Evolutionary conservation across 2,113 vertebrate species (phyloP).

Genomic region (Leptobrachium leishanense): DNA sequence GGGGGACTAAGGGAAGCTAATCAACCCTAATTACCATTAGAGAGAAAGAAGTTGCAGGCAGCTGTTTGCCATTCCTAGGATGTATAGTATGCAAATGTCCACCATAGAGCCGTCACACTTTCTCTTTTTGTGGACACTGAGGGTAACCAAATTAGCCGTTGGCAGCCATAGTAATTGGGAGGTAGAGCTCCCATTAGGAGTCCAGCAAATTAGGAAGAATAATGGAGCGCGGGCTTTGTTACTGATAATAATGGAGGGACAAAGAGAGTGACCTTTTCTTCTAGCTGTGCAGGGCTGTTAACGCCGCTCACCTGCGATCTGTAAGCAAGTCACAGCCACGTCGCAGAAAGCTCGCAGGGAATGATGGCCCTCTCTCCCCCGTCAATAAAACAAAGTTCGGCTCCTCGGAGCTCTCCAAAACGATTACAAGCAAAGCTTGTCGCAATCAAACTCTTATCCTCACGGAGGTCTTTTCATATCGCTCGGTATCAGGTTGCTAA

Average conservation of each 20-base stretch:
- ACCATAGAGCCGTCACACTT: conserved; percentile 75
- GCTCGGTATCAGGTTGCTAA: not conserved
- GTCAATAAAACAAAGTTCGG: conserved; percentile 63
- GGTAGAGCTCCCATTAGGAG: conserved; percentile 82
- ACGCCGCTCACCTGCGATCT: conserved; percentile 57
- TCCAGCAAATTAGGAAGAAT: conserved; percentile 82
- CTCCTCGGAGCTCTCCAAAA: not conserved
- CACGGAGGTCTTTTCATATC: not conserved
- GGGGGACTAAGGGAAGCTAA: conserved; percentile 59
- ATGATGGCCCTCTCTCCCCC: conserved; percentile 42
- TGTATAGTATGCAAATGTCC: conserved; percentile 83
- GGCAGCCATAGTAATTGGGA: conserved; percentile 82
- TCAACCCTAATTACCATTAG: conserved; percentile 77
- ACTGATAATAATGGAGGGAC: conserved; percentile 76
- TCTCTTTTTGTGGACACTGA: conserved; percentile 75
- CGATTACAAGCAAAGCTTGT: not conserved
- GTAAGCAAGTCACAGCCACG: conserved; percentile 40
- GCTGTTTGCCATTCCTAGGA: conserved; percentile 79
- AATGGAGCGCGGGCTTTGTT: conserved; percentile 77
- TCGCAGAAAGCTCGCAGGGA: not conserved
- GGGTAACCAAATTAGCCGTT: conserved; percentile 82
- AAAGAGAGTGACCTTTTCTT: conserved; percentile 72
- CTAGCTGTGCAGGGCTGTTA: conserved; percentile 70
- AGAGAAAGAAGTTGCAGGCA: conserved; percentile 73
- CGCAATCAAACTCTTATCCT: not conserved